Evolutionary conservation across 2,888 invertebrate genomes (phyloP).

Genomic region (Andrena trimmerana): DNA sequence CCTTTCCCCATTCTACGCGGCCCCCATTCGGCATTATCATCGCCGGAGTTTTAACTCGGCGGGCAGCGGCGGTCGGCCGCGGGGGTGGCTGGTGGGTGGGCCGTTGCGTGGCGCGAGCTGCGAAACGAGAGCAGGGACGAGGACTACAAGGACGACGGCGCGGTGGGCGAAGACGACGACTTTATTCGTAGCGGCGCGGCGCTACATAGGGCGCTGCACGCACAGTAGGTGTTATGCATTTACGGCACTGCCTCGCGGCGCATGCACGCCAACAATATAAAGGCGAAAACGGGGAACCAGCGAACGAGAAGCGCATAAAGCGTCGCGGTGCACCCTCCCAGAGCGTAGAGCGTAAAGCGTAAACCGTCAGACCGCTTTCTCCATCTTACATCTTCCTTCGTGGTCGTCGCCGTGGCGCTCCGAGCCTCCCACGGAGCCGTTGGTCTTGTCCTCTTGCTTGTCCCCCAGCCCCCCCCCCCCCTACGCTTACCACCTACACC

Average conservation of each 20-base stretch:
- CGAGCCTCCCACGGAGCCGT: conserved; percentile 7
- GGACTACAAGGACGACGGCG: background rate
- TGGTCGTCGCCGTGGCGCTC: conserved; percentile 5
- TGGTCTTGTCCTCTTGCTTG: conserved; percentile 30
- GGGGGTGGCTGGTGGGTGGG: background rate
- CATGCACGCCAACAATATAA: conserved; percentile 59
- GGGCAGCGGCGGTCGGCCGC: background rate
- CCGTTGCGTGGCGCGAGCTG: conserved; percentile 3
- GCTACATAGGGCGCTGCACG: conserved; percentile 47
- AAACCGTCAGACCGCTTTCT: conserved; percentile 45
- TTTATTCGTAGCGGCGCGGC: conserved; percentile 40
- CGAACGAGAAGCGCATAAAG: conserved; percentile 68
- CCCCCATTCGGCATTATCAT: conserved; percentile 50
- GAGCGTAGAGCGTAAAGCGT: conserved; percentile 53
- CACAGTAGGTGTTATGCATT: conserved; percentile 63
- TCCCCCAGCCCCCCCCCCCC: background rate
- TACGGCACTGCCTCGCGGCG: conserved; percentile 55
- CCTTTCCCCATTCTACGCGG: conserved; percentile 14
- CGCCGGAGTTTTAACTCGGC: conserved; percentile 38
- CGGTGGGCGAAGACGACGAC: conserved; percentile 18
- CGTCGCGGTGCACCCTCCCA: conserved; percentile 31
- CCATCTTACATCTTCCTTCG: conserved; percentile 28
- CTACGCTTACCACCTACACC: conserved; percentile 17
- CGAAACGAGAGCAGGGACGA: conserved; percentile 16
- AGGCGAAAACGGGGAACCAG: conserved; percentile 48